Percentiles rank a stretch among this genome's conserved stretches.
Conservation (phyloP, 2,797 vertebrate genomes). For the Spinus pinus region DNA sequence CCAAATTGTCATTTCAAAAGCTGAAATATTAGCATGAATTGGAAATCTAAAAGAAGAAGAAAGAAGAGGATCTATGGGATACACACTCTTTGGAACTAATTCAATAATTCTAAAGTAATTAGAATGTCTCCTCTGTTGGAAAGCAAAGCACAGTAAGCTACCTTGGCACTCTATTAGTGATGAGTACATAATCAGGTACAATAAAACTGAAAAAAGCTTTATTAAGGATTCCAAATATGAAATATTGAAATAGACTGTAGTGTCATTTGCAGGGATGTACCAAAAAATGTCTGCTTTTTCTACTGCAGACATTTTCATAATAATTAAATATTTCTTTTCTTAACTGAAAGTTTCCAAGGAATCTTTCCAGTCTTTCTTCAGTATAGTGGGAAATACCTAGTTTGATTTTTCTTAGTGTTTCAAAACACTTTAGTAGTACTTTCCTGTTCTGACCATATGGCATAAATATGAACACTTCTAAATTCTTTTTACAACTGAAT, state of each 20-base stretch:
- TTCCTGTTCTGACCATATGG: neutral
- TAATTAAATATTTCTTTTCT: neutral
- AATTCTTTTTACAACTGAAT: neutral
- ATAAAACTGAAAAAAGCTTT: neutral
- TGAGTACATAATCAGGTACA: accelerated
- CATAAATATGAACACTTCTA: neutral
- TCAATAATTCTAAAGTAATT: neutral
- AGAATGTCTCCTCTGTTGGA: neutral
- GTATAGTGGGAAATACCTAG: neutral
- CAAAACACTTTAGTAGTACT: neutral
- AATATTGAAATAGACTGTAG: neutral
- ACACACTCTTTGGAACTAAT: neutral
- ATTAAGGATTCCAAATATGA: neutral
- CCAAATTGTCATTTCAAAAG: neutral
- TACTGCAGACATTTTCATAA: neutral
- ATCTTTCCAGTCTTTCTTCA: neutral
- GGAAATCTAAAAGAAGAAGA: neutral
- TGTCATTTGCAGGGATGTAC: neutral
- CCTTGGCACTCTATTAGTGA: neutral
- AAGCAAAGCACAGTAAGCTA: neutral
- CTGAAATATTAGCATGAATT: neutral
- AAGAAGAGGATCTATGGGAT: neutral
- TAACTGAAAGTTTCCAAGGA: neutral
- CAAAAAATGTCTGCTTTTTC: neutral
- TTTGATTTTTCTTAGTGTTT: neutral